These are phyloP conservation scores for Drosophila littoralis DNA, from an alignment of 1,140 invertebrate species.

Conservation along the genomic window DNA sequence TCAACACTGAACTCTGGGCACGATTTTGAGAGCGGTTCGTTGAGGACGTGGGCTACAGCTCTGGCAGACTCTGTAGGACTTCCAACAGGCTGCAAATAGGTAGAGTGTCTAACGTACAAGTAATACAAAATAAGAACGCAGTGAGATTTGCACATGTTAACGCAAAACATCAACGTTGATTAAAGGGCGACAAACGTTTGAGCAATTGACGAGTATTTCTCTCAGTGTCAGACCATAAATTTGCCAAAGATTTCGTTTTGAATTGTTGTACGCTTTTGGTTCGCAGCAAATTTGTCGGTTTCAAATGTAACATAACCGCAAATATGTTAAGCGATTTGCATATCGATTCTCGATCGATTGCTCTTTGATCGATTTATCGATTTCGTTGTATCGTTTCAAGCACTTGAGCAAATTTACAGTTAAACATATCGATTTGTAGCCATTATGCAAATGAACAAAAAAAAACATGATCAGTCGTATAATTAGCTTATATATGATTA, in stretches of 20 bases:
- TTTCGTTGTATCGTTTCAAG: constrained; percentile 36
- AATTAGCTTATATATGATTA: constrained; percentile 11
- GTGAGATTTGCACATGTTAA: no score
- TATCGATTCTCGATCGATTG: not conserved
- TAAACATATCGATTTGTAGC: constrained; percentile 18
- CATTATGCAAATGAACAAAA: not conserved
- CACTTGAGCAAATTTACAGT: constrained; percentile 42
- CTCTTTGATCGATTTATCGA: not conserved
- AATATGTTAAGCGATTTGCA: not conserved
- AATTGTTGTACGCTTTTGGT: no score
- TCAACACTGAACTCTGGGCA: constrained; percentile 43
- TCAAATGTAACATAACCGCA: constrained; percentile 22
- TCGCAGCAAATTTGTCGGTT: not conserved
- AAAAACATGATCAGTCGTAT: not conserved
- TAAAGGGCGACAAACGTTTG: constrained; percentile 16
- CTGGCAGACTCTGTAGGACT: not conserved
- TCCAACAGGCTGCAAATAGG: not conserved
- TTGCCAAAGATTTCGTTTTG: constrained; percentile 19
- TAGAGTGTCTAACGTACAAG: not conserved
- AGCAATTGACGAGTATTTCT: constrained; percentile 36
- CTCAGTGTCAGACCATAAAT: constrained; percentile 32
- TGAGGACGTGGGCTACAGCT: not conserved
- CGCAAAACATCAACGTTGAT: constrained; percentile 18
- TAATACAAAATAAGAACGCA: no score
- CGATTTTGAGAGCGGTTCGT: constrained; percentile 34